phyloP scores from a whole-genome alignment of 2,113 vertebrate genomes.

The Odontesthes bonariensis region DNA sequence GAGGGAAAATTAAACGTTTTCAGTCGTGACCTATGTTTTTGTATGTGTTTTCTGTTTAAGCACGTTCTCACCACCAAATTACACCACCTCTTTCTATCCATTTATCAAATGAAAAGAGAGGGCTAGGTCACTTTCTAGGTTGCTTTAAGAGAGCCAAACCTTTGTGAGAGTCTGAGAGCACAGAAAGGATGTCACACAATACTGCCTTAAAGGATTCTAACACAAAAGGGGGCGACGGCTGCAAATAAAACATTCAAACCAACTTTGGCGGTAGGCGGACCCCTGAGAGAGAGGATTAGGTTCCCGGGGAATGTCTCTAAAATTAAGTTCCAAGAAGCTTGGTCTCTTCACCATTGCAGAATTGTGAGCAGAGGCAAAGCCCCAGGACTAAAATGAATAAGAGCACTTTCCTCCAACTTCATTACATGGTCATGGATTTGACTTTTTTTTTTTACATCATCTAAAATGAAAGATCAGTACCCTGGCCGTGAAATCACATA shows the following conservation, averaged over 20 bases:
- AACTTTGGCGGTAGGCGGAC: slow-evolving; percentile 65
- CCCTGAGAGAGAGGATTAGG: slow-evolving; percentile 67
- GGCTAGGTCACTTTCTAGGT: slow-evolving; percentile 67
- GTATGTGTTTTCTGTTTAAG: slow-evolving; percentile 37
- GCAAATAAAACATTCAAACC: slow-evolving; percentile 74
- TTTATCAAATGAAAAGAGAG: slow-evolving; percentile 55
- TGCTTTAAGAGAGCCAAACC: slow-evolving; percentile 57
- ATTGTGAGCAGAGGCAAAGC: slow-evolving; percentile 27
- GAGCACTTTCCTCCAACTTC: slow-evolving; percentile 15
- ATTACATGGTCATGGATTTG: slow-evolving; percentile 22
- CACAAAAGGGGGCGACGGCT: slow-evolving; percentile 76
- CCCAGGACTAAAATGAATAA: slow-evolving; percentile 33
- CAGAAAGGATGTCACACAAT: slow-evolving; percentile 77
- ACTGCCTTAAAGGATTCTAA: slow-evolving; percentile 55
- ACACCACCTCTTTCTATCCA: slow-evolving; percentile 53
- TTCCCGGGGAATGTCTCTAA: slow-evolving; percentile 69
- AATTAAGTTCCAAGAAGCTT: slow-evolving; percentile 65
- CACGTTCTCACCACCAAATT: slow-evolving; percentile 59
- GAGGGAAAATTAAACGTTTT: slow-evolving; percentile 34
- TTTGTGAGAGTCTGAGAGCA: slow-evolving; percentile 62
- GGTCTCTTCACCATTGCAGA: slow-evolving; percentile 43
- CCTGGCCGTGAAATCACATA: neutral
- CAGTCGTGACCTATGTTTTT: slow-evolving; percentile 19
- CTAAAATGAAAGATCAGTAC: slow-evolving; percentile 8
- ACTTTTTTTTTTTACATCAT: neutral